Evolutionary conservation across 2,888 invertebrate genomes (phyloP), one percentile per base, ranked within the genome.

Genomic region (Mellilla xanthometata): DNA sequence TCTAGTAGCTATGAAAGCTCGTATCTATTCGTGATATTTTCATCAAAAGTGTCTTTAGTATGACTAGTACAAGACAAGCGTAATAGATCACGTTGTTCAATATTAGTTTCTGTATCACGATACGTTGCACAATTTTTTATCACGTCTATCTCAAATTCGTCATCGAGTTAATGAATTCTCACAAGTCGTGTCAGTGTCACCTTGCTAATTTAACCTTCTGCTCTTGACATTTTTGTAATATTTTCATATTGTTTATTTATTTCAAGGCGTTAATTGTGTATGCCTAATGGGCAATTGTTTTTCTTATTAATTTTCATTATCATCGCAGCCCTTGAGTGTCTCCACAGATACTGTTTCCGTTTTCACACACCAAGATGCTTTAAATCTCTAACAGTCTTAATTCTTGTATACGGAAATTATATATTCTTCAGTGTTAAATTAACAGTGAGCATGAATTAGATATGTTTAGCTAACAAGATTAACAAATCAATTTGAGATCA

Each of bases 171-270:
- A 39, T 22, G 13, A 22, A 43, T 43, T 46, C 40, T 46, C 49
- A 12, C 31, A 48, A 54, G 19, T 40, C 32, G 45, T 39, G 22
- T 52, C 31, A 48, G 40, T 34, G 13, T 54, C 30, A 46, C 52
- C 54, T 54, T 52, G 46, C 41, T 48, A 9, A 48, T 56, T 41
- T 33, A 40, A 46, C 42, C 36, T 29, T 45, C 49, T 42, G 54
- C 40, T 53, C 57, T 57, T 57, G 54, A 54, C 57, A 57, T 54
- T 54, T 52, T 52, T 53, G 38, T 47, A 19, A 11, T 42, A 30
- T 47, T 50, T 42, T 40, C 30, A 39, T 44, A 27, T 48, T 39
- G 49, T 45, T 48, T 49, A 29, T 38, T 48, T 26, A 38, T 32
- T 40, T 47, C 50, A 50, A 47, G 49, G 43, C 8, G 33, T 42